Base-by-base conservation (phyloP, 1,140 invertebrate genomes). In the Zophobas atratus region DNA sequence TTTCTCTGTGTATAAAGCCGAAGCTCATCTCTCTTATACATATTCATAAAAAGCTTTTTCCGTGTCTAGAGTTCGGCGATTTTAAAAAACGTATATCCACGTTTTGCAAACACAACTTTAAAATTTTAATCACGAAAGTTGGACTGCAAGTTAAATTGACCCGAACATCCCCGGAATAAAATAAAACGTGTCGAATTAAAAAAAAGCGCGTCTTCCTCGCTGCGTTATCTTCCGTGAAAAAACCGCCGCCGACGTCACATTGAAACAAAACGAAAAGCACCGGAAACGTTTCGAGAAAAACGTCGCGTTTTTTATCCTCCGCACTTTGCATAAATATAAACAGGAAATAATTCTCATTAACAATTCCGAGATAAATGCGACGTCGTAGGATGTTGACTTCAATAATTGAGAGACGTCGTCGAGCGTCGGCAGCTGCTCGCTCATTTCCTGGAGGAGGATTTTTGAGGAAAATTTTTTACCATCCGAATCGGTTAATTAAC, bases 321-420 rank as follows among this genome's bases (percentile, higher is more conserved):
- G 1, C 49, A 56, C 39, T 73, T 73, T 73, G 20, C 49, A 79
- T 74, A 70, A 79, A 70, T 71, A 79, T 79, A 79, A 79, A 79
- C 74, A 79, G 78, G 78, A 79, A 79, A 79, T 79, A 79, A 79
- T 76, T 79, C 75, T 76, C 51, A 76, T 79, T 76, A 71, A 79
- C 78, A 79, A 79, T 79, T 79, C 75, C 70, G 6, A 72, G 78
- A 79, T 79, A 75, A 57, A 76, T 75, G 51, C 75, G 77, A 75
- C 67, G 72, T 78, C 60, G 60, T 74, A 79, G 78, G 78, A 79
- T 79, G 78, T 77, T 63, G 75, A 39, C 78, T 55, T 70, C 78
- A 79, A 76, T 79, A 76, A 79, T 79, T 79, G 77, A 77, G 76
- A 72, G 57, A 46, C 78, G 75, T 38, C 77, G 78, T 48, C 51